Evolutionary conservation across 2,797 vertebrate genomes (phyloP), one percentile per base, ranked within the genome.

Genomic region (Garrulus glandarius): DNA sequence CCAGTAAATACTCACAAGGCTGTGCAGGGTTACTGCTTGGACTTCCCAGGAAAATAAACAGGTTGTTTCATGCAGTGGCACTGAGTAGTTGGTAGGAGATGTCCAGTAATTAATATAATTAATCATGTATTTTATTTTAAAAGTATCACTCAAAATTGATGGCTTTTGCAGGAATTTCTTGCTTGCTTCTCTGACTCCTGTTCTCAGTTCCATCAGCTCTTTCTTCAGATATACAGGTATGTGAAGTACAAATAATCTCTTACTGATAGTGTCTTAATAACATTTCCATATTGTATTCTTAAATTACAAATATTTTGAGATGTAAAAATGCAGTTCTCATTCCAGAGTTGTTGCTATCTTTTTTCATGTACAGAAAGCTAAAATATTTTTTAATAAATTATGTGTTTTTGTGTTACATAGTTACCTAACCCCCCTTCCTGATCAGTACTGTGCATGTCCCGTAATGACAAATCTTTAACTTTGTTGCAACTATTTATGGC

Each of bases 171-270:
- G 99, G 99, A 99, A 97, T 99, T 99, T 93, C 98, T 98, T 92
- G 96, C 96, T 85, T 99, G 98, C 89, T 96, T 99, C 74, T 96
- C 98, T 46, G 98, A 98, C 74, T 98, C 95, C 30, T 99, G 98
- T 87, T 87, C 79, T 89, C 72, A 77, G 59, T 97, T 99, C 91
- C 98, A 99, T 95, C 98, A 98, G 55, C 97, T 99, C 56, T 99
- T 99, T 97, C 99, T 99, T 95, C 98, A 99, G 95, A 97, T 99
- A 77, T 65, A 98, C 95, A 99, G 99, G 99, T 99, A 98, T 93
- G 92, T 87, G 44, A 87, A 76, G 41, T 41, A 63, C 47, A 85
- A 59, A 27, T 24, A 68, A 37, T 22, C 77, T 30, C 27, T 39
- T 64, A 46, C 11, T 69, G 17, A 8, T 46, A 21, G 24, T 34